Base-by-base conservation (phyloP, 2,113 vertebrate genomes). In the Leuciscus idus region DNA sequence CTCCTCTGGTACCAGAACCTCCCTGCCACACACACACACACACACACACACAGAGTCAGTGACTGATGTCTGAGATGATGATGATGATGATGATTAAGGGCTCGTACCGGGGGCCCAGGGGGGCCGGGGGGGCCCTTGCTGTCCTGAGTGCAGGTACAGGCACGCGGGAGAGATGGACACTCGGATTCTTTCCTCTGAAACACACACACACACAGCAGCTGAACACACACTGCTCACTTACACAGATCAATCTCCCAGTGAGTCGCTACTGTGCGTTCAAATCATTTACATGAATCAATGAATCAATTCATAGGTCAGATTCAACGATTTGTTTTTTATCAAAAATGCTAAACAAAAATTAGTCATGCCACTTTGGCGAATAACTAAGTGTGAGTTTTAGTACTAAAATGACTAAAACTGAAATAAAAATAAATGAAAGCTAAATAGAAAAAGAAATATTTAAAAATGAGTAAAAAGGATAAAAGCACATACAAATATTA, bases 131-230 rank as follows among this genome's bases (percentile, higher is more conserved):
- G 95, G 30, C 97, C 97, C 90, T 97, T 98, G 84, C 93, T 98
- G 91, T 95, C 93, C 94, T 97, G 96, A 82, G 97, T 96, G 93
- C 98, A 99, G 93, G 97, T 97, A 89, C 98, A 99, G 88, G 98
- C 91, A 85, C 95, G 96, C 83, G 98, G 98, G 90, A 99, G 92
- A 15, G 98, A 95, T 0, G 98, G 97, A 23, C 98, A 99, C 85
- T 96, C 95, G 13, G 91, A 95, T 68, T 99, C 98, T 92, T 98
- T 96, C 91, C 98, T 96, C 98, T 99, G 92, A 80, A 88, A 86
- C 15, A 17, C 50, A 52, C 50, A 91, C 64, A 84, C 91, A 19
- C 88, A 17, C 1, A 28, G 26, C 28, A 21, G 52, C 23, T 11
- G 3, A 46, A n/a, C 33, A n/a, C 39, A 46, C 33, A 48, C 36